Base-by-base conservation (phyloP, 2,113 vertebrate species). In the Hyaena hyaena region DNA sequence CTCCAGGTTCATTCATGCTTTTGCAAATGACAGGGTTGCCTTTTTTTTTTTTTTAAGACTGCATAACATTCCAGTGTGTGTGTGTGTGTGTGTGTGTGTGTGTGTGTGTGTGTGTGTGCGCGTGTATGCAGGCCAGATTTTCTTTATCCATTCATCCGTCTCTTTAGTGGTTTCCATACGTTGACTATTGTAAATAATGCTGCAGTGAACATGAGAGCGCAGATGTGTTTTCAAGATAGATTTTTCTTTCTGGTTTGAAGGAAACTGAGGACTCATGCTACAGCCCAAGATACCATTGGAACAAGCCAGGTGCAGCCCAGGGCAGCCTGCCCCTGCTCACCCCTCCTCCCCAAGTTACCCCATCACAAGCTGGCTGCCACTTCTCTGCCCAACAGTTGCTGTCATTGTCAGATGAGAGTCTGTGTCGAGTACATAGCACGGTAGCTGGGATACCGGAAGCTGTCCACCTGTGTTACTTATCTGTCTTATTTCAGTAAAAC, bases 401-500 rank as follows among this genome's bases (percentile, higher is more conserved):
- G 10, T 48, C 71, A 31, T 33, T 73, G 33, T 53, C 65, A 66
- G 17, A 45, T 2, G 33, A 50, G 7, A 16, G 65, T 31, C 48
- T 19, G 0, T 0, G 1, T 4, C 4, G 0, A 3, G 73, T 9
- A 73, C 45, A 39, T 23, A 7, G 45, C 16, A 1, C 71, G 66
- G 65, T 39, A 3, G 33, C 45, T 61, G 39, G 53, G 71, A 15
- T 1, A 33, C 33, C 2, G 19, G 8, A 45, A 88, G 66, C 43
- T 73, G 48, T 35, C 28, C 12, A 19, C 39, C 0, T 24, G 12
- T 65, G 10, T 58, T 53, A 35, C 21, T 35, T 76, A 10, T 85
- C 43, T 74, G 39, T 63, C 21, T 92, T 69, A 63, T 89, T 92
- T 86, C 50, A 35, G 68, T 74, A 63, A 69, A 58, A 76, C 11